These are phyloP conservation scores for Trachythela sp. DNA, from an alignment of 64 coral and sea anemone species.

Conservation along the genomic window DNA sequence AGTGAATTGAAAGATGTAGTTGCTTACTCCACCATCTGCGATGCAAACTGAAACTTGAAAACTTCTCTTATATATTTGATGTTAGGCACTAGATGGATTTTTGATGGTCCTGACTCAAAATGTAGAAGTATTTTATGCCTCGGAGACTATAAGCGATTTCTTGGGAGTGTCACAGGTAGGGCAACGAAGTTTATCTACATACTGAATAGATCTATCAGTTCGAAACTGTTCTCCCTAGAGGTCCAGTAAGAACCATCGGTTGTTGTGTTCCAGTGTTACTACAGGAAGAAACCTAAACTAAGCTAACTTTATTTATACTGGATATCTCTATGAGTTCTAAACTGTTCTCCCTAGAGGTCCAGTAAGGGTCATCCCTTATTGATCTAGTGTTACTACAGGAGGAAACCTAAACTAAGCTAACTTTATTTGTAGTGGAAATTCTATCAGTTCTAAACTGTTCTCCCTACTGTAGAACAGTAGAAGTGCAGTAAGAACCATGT, in stretches of 20 bases:
- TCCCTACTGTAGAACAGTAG: too few relatives aligned
- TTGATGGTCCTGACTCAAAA: conserved; percentile 94
- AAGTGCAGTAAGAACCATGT: too few relatives aligned
- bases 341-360: too few relatives aligned
- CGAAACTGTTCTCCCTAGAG: too few relatives aligned
- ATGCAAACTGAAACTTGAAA: neutral
- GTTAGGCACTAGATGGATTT: conserved; percentile 94
- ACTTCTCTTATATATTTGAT: neutral
- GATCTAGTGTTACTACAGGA: neutral
- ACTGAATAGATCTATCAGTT: neutral
- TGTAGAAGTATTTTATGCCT: conserved; percentile 90
- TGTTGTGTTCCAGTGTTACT: too few relatives aligned
- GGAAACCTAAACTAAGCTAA: too few relatives aligned
- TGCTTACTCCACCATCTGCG: too few relatives aligned
- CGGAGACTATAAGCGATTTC: conserved; percentile 90
- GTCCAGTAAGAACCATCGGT: too few relatives aligned
- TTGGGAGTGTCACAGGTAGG: conserved; percentile 94
- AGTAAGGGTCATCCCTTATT: neutral
- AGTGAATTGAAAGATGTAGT: too few relatives aligned
- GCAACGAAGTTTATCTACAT: neutral
- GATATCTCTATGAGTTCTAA: neutral
- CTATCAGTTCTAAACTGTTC: too few relatives aligned
- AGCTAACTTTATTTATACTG: neutral
- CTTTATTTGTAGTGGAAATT: too few relatives aligned
- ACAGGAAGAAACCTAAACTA: too few relatives aligned